Percentiles rank a stretch among this genome's conserved stretches.
phyloP scores from a whole-genome alignment of 2,797 vertebrate genomes.

The Fratercula arctica region DNA sequence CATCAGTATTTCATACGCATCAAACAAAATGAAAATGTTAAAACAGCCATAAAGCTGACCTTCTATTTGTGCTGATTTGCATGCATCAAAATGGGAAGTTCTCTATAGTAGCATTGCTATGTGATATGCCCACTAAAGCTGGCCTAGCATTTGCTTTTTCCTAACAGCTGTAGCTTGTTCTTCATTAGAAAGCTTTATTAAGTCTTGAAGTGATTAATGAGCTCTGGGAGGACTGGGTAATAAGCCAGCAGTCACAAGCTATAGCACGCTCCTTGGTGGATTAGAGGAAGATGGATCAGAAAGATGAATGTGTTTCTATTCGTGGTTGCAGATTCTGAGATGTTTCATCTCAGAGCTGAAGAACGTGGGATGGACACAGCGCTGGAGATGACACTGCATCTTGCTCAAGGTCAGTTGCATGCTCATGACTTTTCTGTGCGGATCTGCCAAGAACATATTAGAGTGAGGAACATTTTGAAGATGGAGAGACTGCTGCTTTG shows the following conservation, averaged over 20 bases:
- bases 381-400: not conserved
- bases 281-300: not conserved
- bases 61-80: not conserved
- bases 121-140: not conserved
- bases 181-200: not conserved
- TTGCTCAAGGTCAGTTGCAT: not conserved
- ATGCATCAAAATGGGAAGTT: not conserved
- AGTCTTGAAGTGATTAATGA: conserved; percentile 6
- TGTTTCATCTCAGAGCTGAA: not conserved
- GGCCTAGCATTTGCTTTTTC: not conserved
- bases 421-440: not conserved
- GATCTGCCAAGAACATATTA: not conserved
- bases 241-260: not conserved
- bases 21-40: not conserved
- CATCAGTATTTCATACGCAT: not conserved
- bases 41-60: not conserved
- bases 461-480: not conserved
- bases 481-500: not conserved
- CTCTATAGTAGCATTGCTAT: not conserved
- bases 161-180: conserved; percentile 26
- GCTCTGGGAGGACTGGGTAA: not conserved
- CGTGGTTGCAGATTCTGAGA: not conserved
- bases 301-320: not conserved
- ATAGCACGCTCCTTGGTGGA: not conserved
- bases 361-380: rapidly evolving